Conservation (phyloP, 2,113 vertebrate genomes). For the Todiramphus saurophagus region DNA sequence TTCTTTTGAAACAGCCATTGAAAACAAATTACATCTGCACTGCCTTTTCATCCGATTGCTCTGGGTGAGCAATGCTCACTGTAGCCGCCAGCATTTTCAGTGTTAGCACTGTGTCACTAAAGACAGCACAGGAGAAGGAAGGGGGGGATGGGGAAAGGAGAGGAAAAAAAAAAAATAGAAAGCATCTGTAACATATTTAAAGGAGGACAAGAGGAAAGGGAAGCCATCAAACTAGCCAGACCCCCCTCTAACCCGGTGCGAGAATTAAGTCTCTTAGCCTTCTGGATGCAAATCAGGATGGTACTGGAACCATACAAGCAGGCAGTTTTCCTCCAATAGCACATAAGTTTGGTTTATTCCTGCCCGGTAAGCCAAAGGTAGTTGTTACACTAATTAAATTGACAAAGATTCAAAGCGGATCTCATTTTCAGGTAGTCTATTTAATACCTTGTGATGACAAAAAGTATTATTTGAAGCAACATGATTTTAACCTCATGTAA, state of each 20-base stretch:
- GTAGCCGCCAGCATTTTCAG: conserved; percentile 82
- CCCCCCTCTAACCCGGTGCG: background rate
- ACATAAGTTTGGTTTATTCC: background rate
- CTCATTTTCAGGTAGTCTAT: conserved; percentile 8
- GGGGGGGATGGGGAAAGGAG: background rate
- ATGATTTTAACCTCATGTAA: conserved; percentile 32
- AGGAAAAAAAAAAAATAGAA: background rate
- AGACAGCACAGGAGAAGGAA: conserved; percentile 67
- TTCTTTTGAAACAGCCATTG: conserved; percentile 99
- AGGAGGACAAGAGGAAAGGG: background rate
- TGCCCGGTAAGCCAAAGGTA: background rate
- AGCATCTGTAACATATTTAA: conserved; percentile 30
- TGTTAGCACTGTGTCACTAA: conserved; percentile 82
- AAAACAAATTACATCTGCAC: conserved; percentile 99
- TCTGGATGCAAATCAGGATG: background rate
- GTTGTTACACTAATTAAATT: conserved; percentile 32
- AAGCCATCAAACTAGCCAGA: conserved; percentile 57
- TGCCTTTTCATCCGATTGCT: conserved; percentile 99
- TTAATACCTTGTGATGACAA: conserved; percentile 44
- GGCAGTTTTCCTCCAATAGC: background rate
- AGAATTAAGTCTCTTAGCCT: background rate
- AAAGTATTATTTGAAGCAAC: conserved; percentile 43
- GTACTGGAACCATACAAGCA: background rate
- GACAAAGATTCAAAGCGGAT: conserved; percentile 4
- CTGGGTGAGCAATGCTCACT: conserved; percentile 94